Evolutionary conservation across 92 coral and sea anemone genomes (phyloP).

Genomic region (Porites lobata): DNA sequence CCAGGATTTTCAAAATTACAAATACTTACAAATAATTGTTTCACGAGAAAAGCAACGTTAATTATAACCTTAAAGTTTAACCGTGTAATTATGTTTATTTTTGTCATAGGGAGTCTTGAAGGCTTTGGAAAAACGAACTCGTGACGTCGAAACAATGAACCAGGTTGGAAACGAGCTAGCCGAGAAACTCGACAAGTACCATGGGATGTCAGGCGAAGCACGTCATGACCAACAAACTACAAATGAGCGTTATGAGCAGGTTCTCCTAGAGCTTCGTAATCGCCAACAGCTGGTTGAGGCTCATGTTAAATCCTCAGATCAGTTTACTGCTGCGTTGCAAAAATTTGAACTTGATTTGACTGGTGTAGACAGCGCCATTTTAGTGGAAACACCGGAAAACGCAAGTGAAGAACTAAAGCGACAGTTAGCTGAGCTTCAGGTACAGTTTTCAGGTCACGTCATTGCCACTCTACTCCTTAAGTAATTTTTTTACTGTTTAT

Average conservation of each 20-base stretch:
- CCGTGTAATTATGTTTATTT: neutral
- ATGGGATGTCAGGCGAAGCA: slow-evolving; percentile 78
- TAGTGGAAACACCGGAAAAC: slow-evolving; percentile 71
- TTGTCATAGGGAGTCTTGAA: slow-evolving; percentile 66
- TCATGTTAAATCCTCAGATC: slow-evolving; percentile 73
- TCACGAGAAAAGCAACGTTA: too few relatives aligned
- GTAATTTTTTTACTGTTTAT: too few relatives aligned
- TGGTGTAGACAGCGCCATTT: slow-evolving; percentile 72
- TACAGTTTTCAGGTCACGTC: slow-evolving; percentile 15
- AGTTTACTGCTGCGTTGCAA: slow-evolving; percentile 74
- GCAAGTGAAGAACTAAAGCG: slow-evolving; percentile 71
- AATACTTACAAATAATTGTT: too few relatives aligned
- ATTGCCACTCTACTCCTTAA: neutral
- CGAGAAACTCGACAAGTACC: slow-evolving; percentile 64
- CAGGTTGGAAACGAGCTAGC: slow-evolving; percentile 79
- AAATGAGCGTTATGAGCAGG: slow-evolving; percentile 84
- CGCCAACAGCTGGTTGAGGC: slow-evolving; percentile 79
- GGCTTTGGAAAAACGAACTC: slow-evolving; percentile 76
- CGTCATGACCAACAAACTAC: slow-evolving; percentile 66
- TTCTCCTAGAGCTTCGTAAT: slow-evolving; percentile 76
- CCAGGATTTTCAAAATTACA: too few relatives aligned
- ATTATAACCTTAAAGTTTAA: too few relatives aligned
- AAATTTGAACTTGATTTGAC: slow-evolving; percentile 68
- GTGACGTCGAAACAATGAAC: slow-evolving; percentile 80
- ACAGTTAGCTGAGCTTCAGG: slow-evolving; percentile 81